These are phyloP conservation scores for Microtus oregoni DNA, from an alignment of 2,113 vertebrate species.

Conservation along the genomic window DNA sequence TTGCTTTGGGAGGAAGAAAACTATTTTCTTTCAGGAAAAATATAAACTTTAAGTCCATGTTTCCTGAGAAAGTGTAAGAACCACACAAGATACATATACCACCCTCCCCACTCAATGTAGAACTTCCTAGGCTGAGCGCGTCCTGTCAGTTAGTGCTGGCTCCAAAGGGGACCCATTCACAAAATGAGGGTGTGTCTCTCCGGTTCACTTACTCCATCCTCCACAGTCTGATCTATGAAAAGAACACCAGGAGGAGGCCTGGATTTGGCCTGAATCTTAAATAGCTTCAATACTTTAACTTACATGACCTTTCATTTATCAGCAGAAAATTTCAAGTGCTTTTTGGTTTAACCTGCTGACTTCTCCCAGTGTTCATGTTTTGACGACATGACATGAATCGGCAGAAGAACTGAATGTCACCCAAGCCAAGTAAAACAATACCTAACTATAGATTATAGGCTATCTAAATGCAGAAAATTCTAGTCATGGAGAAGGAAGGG, in stretches of 20 bases:
- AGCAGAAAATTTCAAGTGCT: not conserved
- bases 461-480: not conserved
- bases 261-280: slow-evolving; percentile 34
- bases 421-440: slow-evolving; percentile 17
- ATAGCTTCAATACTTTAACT: slow-evolving; percentile 34
- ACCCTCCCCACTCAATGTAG: not conserved
- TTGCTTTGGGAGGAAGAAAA: slow-evolving; percentile 20
- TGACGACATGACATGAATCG: not conserved
- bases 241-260: not conserved
- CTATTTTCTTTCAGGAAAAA: not conserved
- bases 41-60: not conserved
- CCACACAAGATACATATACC: not conserved
- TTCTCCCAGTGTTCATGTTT: not conserved
- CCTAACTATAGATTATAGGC: not conserved
- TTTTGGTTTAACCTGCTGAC: not conserved
- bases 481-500: not conserved
- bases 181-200: not conserved
- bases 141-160: not conserved
- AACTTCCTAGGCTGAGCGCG: not conserved
- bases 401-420: slow-evolving; percentile 34
- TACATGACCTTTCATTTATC: not conserved
- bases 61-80: slow-evolving; percentile 40
- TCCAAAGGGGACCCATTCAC: not conserved
- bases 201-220: not conserved
- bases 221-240: not conserved